Evolutionary conservation across 1,140 invertebrate species (phyloP).

Genomic region (Drosophila subpulchrella): DNA sequence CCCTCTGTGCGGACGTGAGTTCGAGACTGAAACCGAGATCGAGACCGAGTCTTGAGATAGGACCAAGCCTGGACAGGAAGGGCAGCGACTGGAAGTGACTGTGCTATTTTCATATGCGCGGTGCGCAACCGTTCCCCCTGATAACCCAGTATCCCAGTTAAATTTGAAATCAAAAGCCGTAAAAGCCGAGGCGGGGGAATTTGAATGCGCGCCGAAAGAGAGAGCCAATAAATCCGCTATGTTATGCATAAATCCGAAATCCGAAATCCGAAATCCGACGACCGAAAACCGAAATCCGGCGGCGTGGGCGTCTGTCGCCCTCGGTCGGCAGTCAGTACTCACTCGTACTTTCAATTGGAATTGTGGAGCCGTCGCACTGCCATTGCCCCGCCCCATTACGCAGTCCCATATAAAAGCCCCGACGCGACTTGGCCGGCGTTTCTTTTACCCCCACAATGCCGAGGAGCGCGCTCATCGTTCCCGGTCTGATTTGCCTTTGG

Average conservation of each 20-base stretch:
- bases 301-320: conserved; percentile 31
- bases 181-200: conserved; percentile 54
- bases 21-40: conserved; percentile 1
- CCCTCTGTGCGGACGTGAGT: conserved; percentile 15
- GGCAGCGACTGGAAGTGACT: conserved; percentile 25
- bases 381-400: conserved; percentile 8
- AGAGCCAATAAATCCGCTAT: conserved; percentile 62
- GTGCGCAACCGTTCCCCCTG: conserved; percentile 58
- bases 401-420: conserved; percentile 63
- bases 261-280: conserved; percentile 1
- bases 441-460: conserved; percentile 65
- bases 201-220: conserved; percentile 68
- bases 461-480: conserved; percentile 44
- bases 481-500: conserved; percentile 1
- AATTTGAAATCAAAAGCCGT: conserved; percentile 71
- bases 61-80: conserved; percentile 6
- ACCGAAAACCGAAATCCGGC: conserved; percentile 1
- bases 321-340: conserved; percentile 21
- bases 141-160: conserved; percentile 81
- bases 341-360: conserved; percentile 70
- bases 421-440: conserved; percentile 43
- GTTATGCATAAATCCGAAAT: conserved; percentile 53
- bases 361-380: background rate
- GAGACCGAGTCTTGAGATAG: background rate
- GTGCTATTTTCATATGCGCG: conserved; percentile 76